phyloP scores from a whole-genome alignment of 2,888 invertebrate genomes.

The Tiliacea aurago region DNA sequence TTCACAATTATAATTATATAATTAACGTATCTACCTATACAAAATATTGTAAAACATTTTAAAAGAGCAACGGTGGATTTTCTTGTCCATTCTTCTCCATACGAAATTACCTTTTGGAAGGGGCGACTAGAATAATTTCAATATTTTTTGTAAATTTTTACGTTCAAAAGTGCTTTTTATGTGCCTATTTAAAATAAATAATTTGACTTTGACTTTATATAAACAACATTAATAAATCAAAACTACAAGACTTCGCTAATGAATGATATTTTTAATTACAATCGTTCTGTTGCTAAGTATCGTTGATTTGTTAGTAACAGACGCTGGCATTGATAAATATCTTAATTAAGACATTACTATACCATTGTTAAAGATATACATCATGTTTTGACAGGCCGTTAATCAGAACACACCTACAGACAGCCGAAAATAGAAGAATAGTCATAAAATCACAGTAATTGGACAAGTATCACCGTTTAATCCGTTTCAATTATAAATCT shows the following conservation, averaged over 20 bases:
- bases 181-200: no score
- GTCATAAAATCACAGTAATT: constrained; percentile 50
- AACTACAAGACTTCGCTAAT: not conserved
- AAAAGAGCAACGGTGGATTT: no score
- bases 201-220: no score
- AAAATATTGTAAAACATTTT: no score
- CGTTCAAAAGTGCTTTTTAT: no score
- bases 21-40: no score
- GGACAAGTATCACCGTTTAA: constrained; percentile 56
- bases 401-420: constrained; percentile 11
- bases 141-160: no score
- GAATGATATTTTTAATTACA: constrained; percentile 25
- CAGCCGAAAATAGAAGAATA: constrained; percentile 9
- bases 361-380: constrained; percentile 20
- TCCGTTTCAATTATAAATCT: constrained; percentile 58
- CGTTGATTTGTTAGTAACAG: constrained; percentile 28
- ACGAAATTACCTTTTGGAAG: no score
- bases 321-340: constrained; percentile 39
- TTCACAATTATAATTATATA: no score
- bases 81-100: no score
- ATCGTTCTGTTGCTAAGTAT: constrained; percentile 24
- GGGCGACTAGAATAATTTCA: no score
- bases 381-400: constrained; percentile 29
- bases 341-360: constrained; percentile 20
- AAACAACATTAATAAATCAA: constrained; percentile 9